phyloP scores from a whole-genome alignment of 2,888 invertebrate species.

The Maniola hyperantus region DNA sequence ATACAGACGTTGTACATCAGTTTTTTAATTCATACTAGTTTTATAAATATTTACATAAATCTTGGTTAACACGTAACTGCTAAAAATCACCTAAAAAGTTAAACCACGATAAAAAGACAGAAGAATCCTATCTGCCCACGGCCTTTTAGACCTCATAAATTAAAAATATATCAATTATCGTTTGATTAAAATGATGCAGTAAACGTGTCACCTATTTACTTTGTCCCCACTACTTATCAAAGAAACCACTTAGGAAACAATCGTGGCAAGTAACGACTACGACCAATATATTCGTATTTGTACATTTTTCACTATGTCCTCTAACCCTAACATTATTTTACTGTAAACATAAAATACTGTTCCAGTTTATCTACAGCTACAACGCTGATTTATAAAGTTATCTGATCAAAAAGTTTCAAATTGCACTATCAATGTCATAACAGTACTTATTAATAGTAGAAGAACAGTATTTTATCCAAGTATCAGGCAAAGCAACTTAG shows the following conservation, averaged over 20 bases:
- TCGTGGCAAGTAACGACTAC: slow-evolving; percentile 40
- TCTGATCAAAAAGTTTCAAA: slow-evolving; percentile 6
- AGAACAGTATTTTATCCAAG: slow-evolving; percentile 24
- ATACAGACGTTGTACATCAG: slow-evolving; percentile 82
- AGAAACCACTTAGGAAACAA: slow-evolving; percentile 29
- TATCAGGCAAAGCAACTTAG: slow-evolving; percentile 27
- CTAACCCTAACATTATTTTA: slow-evolving; percentile 29
- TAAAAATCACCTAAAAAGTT: slow-evolving; percentile 19
- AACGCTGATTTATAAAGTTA: slow-evolving; percentile 12
- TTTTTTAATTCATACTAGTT: slow-evolving; percentile 67
- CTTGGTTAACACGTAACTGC: slow-evolving; percentile 33
- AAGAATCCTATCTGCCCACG: slow-evolving; percentile 11
- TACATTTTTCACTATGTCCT: slow-evolving; percentile 39
- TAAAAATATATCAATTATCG: slow-evolving; percentile 15
- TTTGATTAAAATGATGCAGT: slow-evolving; percentile 26
- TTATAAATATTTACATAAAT: slow-evolving; percentile 45
- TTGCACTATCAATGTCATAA: not conserved
- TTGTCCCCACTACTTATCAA: slow-evolving; percentile 31
- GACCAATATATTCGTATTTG: slow-evolving; percentile 40
- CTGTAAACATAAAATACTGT: slow-evolving; percentile 25
- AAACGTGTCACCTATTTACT: slow-evolving; percentile 36
- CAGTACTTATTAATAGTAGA: not conserved
- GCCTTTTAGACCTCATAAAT: slow-evolving; percentile 34
- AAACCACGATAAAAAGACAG: slow-evolving; percentile 18
- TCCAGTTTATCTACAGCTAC: slow-evolving; percentile 23